phyloP scores from a whole-genome alignment of 2,888 invertebrate genomes.

The Parthenolecanium corni region DNA sequence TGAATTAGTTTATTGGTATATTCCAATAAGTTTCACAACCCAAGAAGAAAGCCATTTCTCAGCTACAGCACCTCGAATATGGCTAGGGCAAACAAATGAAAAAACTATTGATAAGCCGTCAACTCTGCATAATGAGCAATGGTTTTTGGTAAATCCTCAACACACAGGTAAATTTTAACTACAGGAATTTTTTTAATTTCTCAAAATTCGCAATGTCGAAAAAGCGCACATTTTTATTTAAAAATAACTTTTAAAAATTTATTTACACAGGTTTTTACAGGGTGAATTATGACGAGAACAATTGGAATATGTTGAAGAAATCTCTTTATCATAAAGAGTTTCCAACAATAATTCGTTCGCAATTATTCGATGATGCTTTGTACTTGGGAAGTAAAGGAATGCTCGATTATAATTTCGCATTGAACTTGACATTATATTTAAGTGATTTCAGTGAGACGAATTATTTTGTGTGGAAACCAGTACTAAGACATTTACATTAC shows the following conservation, averaged over 20 bases:
- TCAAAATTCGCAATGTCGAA: neutral
- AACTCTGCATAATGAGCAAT: conserved; percentile 44
- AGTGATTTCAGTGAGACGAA: conserved; percentile 55
- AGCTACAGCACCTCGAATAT: conserved; percentile 53
- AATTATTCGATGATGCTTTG: conserved; percentile 76
- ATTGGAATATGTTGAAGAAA: conserved; percentile 56
- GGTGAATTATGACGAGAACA: conserved; percentile 58
- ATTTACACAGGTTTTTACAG: conserved; percentile 49
- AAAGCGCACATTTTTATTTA: neutral
- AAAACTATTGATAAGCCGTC: conserved; percentile 41
- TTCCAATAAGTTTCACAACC: conserved; percentile 64
- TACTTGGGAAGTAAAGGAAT: conserved; percentile 62
- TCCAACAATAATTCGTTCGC: conserved; percentile 44
- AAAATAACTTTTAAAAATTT: neutral
- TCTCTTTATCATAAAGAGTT: conserved; percentile 50
- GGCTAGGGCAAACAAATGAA: conserved; percentile 50
- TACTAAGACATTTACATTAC: conserved; percentile 51
- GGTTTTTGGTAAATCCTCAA: conserved; percentile 38
- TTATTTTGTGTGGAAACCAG: conserved; percentile 79
- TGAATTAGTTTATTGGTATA: conserved; percentile 38
- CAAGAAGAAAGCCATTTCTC: conserved; percentile 50
- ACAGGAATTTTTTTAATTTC: neutral
- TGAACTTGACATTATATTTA: conserved; percentile 70
- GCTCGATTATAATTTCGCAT: conserved; percentile 58
- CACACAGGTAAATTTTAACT: conserved; percentile 2